These are phyloP conservation scores for Trichechus manatus DNA, from an alignment of 2,113 vertebrate genomes.

Conservation along the genomic window DNA sequence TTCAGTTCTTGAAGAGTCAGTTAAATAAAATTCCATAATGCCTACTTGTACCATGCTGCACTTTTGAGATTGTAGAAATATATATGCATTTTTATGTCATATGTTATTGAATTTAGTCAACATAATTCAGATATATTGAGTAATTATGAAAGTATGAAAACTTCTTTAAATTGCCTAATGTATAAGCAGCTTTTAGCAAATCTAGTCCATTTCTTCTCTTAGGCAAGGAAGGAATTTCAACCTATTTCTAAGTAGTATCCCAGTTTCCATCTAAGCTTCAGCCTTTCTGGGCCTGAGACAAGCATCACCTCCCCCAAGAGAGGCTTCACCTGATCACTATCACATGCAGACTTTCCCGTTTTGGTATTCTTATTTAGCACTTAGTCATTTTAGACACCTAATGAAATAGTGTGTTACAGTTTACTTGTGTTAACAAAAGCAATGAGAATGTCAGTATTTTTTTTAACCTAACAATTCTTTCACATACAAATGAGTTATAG, in stretches of 20 bases:
- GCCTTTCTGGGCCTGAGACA: neutral
- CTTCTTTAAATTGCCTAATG: constrained; percentile 10
- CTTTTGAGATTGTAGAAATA: constrained; percentile 48
- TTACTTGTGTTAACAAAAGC: constrained; percentile 47
- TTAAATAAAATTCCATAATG: constrained; percentile 62
- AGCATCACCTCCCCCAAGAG: neutral
- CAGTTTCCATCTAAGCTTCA: neutral
- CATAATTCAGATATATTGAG: neutral
- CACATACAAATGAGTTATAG: neutral
- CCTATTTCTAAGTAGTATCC: too few species aligned
- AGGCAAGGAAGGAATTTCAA: neutral
- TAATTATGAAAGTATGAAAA: constrained; percentile 36
- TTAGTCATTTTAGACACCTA: neutral
- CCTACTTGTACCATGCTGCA: neutral
- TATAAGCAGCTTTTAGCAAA: neutral
- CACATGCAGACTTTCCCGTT: neutral
- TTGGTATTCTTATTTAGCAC: neutral
- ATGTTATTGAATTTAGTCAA: neutral
- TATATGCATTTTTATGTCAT: neutral
- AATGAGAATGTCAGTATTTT: neutral
- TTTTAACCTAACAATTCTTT: constrained; percentile 24
- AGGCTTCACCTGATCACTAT: neutral
- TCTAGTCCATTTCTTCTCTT: neutral
- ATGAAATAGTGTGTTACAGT: neutral
- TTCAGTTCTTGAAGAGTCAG: constrained; percentile 60